Percentiles rank a stretch among this genome's conserved stretches.
Conservation (phyloP, 2,888 invertebrate species). For the Notodonta dromedarius region DNA sequence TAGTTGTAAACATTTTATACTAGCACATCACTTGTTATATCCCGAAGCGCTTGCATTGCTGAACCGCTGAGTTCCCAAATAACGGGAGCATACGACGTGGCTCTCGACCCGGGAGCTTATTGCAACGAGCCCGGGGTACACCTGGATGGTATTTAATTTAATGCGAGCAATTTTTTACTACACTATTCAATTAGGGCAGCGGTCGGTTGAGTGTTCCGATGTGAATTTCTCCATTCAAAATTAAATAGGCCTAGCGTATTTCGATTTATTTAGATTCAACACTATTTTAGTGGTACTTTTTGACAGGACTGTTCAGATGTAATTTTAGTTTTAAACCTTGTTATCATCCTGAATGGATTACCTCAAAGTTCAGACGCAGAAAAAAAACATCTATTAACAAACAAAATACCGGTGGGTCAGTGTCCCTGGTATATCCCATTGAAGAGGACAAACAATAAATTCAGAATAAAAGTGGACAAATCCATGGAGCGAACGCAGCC, state of each 20-base stretch:
- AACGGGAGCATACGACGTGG: neutral
- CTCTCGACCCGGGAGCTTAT: neutral
- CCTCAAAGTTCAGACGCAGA: too few relatives aligned
- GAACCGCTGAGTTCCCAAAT: neutral
- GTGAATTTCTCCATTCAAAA: neutral
- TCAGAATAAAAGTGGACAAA: conserved; percentile 59
- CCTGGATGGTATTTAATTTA: neutral
- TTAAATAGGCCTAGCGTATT: neutral
- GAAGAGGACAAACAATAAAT: conserved; percentile 58
- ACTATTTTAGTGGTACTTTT: neutral
- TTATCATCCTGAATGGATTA: too few relatives aligned
- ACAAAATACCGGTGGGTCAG: conserved; percentile 38
- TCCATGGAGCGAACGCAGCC: conserved; percentile 44
- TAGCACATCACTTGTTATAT: neutral
- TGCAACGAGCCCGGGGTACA: neutral
- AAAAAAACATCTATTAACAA: conserved; percentile 39
- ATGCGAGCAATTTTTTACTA: neutral
- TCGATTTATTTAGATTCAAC: neutral
- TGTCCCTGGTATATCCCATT: conserved; percentile 44
- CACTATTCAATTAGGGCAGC: neutral
- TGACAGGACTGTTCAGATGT: neutral
- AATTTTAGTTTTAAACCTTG: too few relatives aligned
- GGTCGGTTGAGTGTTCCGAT: neutral
- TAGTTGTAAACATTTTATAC: too few relatives aligned
- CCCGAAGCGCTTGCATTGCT: neutral